phyloP scores from a whole-genome alignment of 2,113 vertebrate genomes.

The Genyomyrus donnyi region DNA sequence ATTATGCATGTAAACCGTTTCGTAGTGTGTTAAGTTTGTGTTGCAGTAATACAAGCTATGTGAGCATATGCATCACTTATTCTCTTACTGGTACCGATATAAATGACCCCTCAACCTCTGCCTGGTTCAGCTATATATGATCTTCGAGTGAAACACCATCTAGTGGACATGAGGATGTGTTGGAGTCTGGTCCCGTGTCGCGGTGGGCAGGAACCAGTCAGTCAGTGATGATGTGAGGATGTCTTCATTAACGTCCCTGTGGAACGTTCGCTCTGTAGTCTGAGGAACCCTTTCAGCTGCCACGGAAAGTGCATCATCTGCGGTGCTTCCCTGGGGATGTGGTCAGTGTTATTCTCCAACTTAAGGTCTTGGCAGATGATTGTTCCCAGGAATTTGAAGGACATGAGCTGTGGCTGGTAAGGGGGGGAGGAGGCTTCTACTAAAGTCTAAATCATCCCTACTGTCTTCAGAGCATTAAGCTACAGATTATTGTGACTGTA shows the following conservation, averaged over 20 bases:
- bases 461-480: background rate
- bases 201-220: background rate
- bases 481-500: background rate
- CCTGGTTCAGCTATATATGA: background rate
- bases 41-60: background rate
- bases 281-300: background rate
- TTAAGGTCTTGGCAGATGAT: background rate
- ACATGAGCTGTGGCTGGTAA: background rate
- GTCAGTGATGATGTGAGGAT: background rate
- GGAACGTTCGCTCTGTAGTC: background rate
- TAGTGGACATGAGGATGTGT: background rate
- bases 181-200: background rate
- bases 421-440: background rate
- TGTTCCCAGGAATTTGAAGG: background rate
- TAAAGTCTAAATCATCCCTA: background rate
- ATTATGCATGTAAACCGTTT: background rate
- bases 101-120: background rate
- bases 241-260: background rate
- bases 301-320: background rate
- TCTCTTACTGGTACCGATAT: background rate
- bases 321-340: background rate
- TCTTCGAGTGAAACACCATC: background rate
- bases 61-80: background rate
- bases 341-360: background rate
- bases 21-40: background rate